Evolutionary conservation across 2,113 vertebrate species (phyloP).

Genomic region (Morone saxatilis): DNA sequence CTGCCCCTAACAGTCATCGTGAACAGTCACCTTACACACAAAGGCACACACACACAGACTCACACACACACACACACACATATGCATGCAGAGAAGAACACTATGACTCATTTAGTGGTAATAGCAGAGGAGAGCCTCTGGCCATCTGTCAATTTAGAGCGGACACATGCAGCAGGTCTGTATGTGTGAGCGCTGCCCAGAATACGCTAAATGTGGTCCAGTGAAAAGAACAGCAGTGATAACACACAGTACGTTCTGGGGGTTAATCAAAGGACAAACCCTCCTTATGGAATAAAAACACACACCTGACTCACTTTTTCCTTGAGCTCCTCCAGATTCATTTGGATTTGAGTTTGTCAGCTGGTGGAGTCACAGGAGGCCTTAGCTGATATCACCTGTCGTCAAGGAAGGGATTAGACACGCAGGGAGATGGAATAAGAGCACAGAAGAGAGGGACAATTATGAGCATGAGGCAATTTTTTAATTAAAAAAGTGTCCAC

Average conservation of each 20-base stretch:
- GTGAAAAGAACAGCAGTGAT: constrained; percentile 28
- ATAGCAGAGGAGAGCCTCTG: constrained; percentile 43
- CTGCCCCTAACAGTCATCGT: constrained; percentile 54
- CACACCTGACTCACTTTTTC: constrained; percentile 59
- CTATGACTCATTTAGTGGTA: constrained; percentile 52
- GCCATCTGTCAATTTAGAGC: constrained; percentile 53
- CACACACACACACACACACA: not conserved
- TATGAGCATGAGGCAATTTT: not conserved
- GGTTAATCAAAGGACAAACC: constrained; percentile 17
- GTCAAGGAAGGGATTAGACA: constrained; percentile 64
- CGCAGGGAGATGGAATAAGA: constrained; percentile 24
- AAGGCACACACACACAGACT: not conserved
- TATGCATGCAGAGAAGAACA: constrained; percentile 9
- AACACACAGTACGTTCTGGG: not conserved
- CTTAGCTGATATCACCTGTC: constrained; percentile 57
- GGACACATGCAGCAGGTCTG: constrained; percentile 35
- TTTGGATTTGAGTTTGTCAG: constrained; percentile 71
- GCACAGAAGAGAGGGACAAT: not conserved
- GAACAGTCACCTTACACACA: constrained; percentile 42
- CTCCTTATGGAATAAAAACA: constrained; percentile 11
- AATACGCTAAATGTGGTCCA: not conserved
- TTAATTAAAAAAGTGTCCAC: not conserved
- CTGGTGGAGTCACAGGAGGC: constrained; percentile 67
- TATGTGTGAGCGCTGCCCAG: constrained; percentile 25
- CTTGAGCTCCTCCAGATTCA: constrained; percentile 44